Evolutionary conservation across 2,113 vertebrate genomes (phyloP).

Genomic region (Pseudorectes ferrugineus): DNA sequence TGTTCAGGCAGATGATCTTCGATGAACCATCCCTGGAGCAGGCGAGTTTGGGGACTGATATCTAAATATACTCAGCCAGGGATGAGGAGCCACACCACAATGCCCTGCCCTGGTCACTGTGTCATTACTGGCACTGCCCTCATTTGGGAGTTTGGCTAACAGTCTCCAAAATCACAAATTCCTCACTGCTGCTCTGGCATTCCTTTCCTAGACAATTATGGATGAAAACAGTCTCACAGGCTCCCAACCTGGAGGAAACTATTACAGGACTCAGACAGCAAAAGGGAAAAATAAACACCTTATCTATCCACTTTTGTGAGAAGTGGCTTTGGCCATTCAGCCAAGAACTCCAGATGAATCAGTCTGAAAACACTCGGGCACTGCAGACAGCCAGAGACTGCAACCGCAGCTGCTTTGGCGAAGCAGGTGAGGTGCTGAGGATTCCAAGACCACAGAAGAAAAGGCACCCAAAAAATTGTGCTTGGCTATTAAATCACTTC

Average conservation of each 20-base stretch:
- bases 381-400: background rate
- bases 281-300: background rate
- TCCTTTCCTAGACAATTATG: background rate
- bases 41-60: background rate
- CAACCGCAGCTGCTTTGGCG: background rate
- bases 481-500: background rate
- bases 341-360: background rate
- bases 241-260: background rate
- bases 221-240: background rate
- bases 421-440: conserved; percentile 6
- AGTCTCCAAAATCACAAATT: background rate
- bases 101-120: background rate
- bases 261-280: background rate
- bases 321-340: background rate
- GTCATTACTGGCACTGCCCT: background rate
- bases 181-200: background rate
- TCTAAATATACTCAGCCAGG: background rate
- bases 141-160: background rate
- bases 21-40: background rate
- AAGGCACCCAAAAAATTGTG: background rate
- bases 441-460: background rate
- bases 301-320: background rate
- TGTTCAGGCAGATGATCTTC: background rate
- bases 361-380: background rate
- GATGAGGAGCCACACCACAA: background rate